A percentile compares a stretch with the other conserved stretches of the same genome.
These are phyloP conservation scores for Python bivittatus DNA, from an alignment of 2,113 vertebrate genomes.

Conservation along the genomic window DNA sequence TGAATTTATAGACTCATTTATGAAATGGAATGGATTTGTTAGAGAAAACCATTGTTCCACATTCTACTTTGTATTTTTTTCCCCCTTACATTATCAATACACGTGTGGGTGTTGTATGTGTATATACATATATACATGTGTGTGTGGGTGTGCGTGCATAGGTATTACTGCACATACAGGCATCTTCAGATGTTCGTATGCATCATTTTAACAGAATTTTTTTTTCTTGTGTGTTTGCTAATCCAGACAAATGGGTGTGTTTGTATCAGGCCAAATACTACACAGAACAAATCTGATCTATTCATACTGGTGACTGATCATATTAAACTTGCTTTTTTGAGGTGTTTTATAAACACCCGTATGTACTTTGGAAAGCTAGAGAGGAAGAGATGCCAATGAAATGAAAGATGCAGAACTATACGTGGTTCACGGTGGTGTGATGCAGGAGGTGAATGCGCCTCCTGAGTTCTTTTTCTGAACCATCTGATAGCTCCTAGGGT, in stretches of 20 bases:
- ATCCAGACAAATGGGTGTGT: neutral
- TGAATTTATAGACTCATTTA: neutral
- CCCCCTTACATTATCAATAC: neutral
- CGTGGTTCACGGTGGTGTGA: neutral
- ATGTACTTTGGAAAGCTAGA: neutral
- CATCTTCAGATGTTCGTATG: neutral
- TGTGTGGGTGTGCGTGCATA: too few relatives aligned
- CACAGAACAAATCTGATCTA: neutral
- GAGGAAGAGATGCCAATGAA: neutral
- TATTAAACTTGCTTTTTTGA: too few relatives aligned
- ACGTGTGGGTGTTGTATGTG: neutral
- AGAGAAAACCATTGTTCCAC: neutral
- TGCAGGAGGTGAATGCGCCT: neutral
- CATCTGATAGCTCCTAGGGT: neutral
- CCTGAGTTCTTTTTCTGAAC: neutral
- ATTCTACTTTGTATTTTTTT: neutral
- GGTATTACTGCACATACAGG: neutral
- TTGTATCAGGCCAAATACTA: neutral
- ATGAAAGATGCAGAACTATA: neutral
- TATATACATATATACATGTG: too few relatives aligned
- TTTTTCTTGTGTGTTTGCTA: neutral
- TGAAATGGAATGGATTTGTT: neutral
- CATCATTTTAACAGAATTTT: neutral
- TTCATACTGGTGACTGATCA: neutral
- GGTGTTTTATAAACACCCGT: neutral